phyloP scores from a whole-genome alignment of 1,140 invertebrate species.

The Drosophila nasuta region DNA sequence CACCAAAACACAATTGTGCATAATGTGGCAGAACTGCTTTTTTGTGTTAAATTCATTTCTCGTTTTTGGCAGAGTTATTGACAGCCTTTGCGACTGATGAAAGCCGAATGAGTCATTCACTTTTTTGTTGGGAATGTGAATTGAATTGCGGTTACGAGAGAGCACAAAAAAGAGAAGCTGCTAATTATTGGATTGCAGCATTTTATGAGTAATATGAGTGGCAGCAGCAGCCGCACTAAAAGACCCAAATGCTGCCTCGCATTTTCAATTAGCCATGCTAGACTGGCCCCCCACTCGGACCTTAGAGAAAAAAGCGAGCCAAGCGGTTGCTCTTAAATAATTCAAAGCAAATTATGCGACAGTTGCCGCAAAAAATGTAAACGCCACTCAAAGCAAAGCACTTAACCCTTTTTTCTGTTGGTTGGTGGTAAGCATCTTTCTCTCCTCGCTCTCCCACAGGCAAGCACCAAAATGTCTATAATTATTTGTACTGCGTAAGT shows the following conservation, averaged over 20 bases:
- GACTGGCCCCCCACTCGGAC: slow-evolving; percentile 46
- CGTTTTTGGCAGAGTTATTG: slow-evolving; percentile 67
- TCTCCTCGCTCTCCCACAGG: slow-evolving; percentile 2
- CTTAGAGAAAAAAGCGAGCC: background rate
- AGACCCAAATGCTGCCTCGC: slow-evolving; percentile 56
- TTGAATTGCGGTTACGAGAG: slow-evolving; percentile 37
- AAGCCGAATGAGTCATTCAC: slow-evolving; percentile 51
- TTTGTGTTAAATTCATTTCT: background rate
- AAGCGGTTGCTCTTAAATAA: slow-evolving; percentile 68
- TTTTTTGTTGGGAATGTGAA: slow-evolving; percentile 28
- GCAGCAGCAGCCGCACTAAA: slow-evolving; percentile 8
- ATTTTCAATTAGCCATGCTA: slow-evolving; percentile 74
- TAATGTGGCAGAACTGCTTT: slow-evolving; percentile 50
- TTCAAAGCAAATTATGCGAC: slow-evolving; percentile 83
- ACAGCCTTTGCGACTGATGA: slow-evolving; percentile 65
- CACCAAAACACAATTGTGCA: slow-evolving; percentile 61
- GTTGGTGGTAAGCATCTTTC: background rate
- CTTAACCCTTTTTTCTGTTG: slow-evolving; percentile 72
- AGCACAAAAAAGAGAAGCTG: slow-evolving; percentile 46
- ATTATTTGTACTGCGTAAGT: slow-evolving; percentile 80
- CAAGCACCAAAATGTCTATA: slow-evolving; percentile 67
- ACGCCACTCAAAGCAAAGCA: slow-evolving; percentile 70
- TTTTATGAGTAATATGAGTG: slow-evolving; percentile 65
- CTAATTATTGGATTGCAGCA: slow-evolving; percentile 77
- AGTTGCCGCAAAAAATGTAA: slow-evolving; percentile 71